Evolutionary conservation across 1,140 invertebrate species (phyloP).

Genomic region (Antheraea pernyi): DNA sequence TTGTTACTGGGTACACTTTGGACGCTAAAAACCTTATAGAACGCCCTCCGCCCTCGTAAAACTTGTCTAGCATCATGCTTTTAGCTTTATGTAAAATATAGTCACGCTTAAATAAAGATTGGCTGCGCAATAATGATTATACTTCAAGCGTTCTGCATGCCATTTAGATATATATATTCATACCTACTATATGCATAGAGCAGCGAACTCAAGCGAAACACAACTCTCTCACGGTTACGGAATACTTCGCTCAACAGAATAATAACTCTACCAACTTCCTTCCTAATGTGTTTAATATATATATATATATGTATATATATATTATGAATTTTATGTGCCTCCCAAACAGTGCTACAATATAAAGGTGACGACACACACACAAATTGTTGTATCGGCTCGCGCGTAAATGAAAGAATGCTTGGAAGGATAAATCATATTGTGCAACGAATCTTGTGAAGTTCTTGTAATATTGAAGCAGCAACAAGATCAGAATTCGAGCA

Average conservation of each 20-base stretch:
- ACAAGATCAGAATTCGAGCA: conserved; percentile 65
- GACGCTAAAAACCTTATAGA: conserved; percentile 74
- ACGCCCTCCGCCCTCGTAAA: conserved; percentile 75
- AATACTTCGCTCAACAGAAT: conserved; percentile 48
- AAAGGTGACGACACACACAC: conserved; percentile 76
- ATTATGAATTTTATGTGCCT: conserved; percentile 11
- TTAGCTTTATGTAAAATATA: conserved; percentile 76
- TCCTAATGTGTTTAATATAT: conserved; percentile 21
- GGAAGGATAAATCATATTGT: conserved; percentile 78
- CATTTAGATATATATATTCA: conserved; percentile 78
- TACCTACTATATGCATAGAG: conserved; percentile 76
- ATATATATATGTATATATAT: background rate
- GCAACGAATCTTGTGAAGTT: conserved; percentile 79
- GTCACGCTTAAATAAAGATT: conserved; percentile 78
- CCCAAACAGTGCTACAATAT: conserved; percentile 60
- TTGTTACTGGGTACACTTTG: conserved; percentile 78
- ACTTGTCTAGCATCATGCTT: conserved; percentile 78
- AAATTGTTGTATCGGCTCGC: conserved; percentile 48
- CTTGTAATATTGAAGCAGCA: conserved; percentile 78
- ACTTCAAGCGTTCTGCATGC: conserved; percentile 83
- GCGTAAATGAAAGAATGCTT: conserved; percentile 72
- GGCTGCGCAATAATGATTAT: conserved; percentile 79
- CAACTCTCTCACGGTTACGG: conserved; percentile 68
- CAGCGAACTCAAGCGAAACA: conserved; percentile 63
- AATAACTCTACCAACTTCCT: conserved; percentile 46